phyloP scores from a whole-genome alignment of 1,140 invertebrate genomes.

The Lucilia cuprina region DNA sequence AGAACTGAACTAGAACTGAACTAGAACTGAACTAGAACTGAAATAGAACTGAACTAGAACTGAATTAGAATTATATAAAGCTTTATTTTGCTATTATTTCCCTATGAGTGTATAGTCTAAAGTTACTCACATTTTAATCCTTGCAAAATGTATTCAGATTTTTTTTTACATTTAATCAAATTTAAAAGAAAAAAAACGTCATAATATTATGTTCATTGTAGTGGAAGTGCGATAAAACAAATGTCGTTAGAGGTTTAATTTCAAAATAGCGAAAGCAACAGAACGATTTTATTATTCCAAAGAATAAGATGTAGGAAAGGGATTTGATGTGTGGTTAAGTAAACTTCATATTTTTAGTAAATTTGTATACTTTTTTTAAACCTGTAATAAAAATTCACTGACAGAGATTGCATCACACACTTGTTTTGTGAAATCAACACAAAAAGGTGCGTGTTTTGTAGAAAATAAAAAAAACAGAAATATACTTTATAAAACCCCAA shows the following conservation, averaged over 20 bases:
- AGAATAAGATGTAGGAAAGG: too few relatives aligned
- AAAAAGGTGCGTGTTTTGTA: conserved; percentile 14
- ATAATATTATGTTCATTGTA: background rate
- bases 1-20: too few relatives aligned
- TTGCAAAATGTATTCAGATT: too few relatives aligned
- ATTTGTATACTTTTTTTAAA: background rate
- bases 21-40: too few relatives aligned
- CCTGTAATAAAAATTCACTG: conserved; percentile 26
- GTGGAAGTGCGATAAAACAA: conserved; percentile 10
- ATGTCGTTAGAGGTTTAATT: background rate
- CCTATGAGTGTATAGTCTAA: too few relatives aligned
- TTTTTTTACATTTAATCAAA: too few relatives aligned
- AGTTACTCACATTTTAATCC: too few relatives aligned
- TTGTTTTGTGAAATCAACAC: background rate
- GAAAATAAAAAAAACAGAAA: background rate
- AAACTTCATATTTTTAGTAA: background rate
- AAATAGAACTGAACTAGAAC: too few relatives aligned
- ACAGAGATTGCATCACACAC: conserved; percentile 28
- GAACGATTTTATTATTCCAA: too few relatives aligned
- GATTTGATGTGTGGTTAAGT: background rate
- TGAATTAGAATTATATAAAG: too few relatives aligned
- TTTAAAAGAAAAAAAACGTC: background rate
- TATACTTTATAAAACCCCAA: background rate
- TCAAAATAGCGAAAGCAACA: background rate
- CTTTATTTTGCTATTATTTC: too few relatives aligned